A percentile compares a stretch with the other conserved stretches of the same genome.
These are phyloP conservation scores for Chinchilla lanigera DNA, from an alignment of 2,113 vertebrate species.

Conservation along the genomic window DNA sequence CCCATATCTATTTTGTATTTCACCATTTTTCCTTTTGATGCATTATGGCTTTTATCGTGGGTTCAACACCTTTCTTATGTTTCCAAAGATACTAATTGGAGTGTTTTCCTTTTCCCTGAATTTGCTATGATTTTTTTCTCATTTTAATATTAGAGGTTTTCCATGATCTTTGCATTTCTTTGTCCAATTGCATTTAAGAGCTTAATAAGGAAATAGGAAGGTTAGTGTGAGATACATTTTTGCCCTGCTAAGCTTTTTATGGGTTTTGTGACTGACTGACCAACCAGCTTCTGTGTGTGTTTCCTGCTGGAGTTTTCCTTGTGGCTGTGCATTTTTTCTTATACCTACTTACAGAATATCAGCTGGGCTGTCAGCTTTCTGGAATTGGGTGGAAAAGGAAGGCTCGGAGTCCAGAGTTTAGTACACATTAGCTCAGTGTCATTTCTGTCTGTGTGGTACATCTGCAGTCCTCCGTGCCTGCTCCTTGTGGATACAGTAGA, in stretches of 20 bases:
- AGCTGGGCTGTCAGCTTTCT: neutral
- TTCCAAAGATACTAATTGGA: neutral
- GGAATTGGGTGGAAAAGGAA: slow-evolving; percentile 6
- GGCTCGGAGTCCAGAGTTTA: neutral
- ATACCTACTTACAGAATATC: neutral
- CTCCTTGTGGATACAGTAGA: neutral
- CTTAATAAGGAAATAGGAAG: neutral
- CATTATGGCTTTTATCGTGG: neutral
- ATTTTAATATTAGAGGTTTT: slow-evolving; percentile 48
- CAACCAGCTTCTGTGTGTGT: neutral
- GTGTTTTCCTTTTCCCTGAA: neutral
- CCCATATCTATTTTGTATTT: slow-evolving; percentile 2
- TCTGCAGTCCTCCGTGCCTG: neutral
- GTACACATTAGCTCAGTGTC: neutral
- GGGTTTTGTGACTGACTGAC: neutral
- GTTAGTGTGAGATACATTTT: neutral
- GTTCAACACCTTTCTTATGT: neutral
- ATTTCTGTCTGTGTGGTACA: neutral
- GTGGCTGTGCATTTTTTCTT: neutral
- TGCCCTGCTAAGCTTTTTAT: neutral
- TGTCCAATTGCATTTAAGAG: neutral
- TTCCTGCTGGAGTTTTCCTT: neutral
- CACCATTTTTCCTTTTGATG: neutral
- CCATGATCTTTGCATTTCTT: neutral
- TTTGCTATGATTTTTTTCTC: slow-evolving; percentile 34